phyloP scores from a whole-genome alignment of 2,113 vertebrate genomes.

The Salvator merianae region DNA sequence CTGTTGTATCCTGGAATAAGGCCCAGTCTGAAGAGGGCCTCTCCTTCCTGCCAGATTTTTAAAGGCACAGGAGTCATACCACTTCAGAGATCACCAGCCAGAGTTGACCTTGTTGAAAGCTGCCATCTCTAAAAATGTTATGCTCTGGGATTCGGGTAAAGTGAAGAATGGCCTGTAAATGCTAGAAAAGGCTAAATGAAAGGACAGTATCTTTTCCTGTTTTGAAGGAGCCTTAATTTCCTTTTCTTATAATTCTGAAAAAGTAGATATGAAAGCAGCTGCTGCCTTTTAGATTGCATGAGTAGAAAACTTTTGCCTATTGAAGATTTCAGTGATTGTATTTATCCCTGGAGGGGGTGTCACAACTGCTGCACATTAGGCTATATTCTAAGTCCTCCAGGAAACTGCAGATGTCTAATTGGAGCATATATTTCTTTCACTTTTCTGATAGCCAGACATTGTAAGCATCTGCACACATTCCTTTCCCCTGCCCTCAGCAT shows the following conservation, averaged over 20 bases:
- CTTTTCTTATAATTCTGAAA: background rate
- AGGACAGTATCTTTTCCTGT: background rate
- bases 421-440: background rate
- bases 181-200: background rate
- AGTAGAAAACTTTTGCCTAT: background rate
- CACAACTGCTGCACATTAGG: too few relatives aligned
- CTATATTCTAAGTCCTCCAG: background rate
- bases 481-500: too few relatives aligned
- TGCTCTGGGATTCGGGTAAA: too few relatives aligned
- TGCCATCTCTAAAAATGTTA: background rate
- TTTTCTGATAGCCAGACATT: background rate
- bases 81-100: background rate
- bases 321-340: background rate
- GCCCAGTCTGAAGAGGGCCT: background rate
- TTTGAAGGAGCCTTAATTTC: background rate
- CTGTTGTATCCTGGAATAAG: too few relatives aligned
- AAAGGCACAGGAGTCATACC: background rate
- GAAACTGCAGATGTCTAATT: background rate
- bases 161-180: too few relatives aligned
- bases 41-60: background rate
- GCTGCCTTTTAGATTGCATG: slow-evolving; percentile 25
- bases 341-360: too few relatives aligned
- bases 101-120: background rate
- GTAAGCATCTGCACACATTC: background rate
- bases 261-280: background rate